Base-by-base conservation (phyloP, 35 echinoderm and acorn worm genomes). In the Anneissia japonica region DNA sequence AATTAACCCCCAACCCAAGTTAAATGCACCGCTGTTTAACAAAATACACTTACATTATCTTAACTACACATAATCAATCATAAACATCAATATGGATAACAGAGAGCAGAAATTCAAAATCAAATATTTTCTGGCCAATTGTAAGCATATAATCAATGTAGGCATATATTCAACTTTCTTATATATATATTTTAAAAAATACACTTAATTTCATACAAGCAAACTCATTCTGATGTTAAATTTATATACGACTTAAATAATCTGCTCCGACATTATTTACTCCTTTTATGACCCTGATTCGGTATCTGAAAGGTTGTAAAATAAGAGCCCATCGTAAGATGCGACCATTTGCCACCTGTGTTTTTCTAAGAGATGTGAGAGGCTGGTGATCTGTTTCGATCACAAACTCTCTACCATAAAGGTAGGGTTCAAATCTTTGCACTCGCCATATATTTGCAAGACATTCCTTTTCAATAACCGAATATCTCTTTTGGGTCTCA, bases 271-370 rank as follows among this genome's bases (percentile, higher is more conserved):
- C 74, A 46, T 94, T 94, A 31, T 87, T 81, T 34, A 31, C 79
- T 30, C 93, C 93, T 64, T 74, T 56, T 32, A 90, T 94, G 0
- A 83, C 84, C 41, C 87, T 80, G 0, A 94, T 90, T 17, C 72
- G 32, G 83, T 86, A 93, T 32, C 40, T 84, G 46, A 46, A 94
- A 29, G 80, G 79, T 46, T 88, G 84, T 28, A 85, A 85, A 11
- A 80, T 19, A 5, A 94, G 75, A 7, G 88, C 89, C 88, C 88
- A 94, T 34, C 88, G 39, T 35, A 94, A 38, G 5, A 94, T 83
- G 0, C 89, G 30, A 17, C 89, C 79, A 72, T 91, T 94, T 11
- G 80, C 46, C 11, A 75, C 76, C 36, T 90, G 87, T 4, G 81
- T 4, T 23, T n/a, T n/a, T 23, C 87, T 83, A 0, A 93, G 46